A percentile compares a stretch with the other conserved stretches of the same genome.
phyloP scores from a whole-genome alignment of 2,113 vertebrate genomes.

The Chunga burmeisteri region DNA sequence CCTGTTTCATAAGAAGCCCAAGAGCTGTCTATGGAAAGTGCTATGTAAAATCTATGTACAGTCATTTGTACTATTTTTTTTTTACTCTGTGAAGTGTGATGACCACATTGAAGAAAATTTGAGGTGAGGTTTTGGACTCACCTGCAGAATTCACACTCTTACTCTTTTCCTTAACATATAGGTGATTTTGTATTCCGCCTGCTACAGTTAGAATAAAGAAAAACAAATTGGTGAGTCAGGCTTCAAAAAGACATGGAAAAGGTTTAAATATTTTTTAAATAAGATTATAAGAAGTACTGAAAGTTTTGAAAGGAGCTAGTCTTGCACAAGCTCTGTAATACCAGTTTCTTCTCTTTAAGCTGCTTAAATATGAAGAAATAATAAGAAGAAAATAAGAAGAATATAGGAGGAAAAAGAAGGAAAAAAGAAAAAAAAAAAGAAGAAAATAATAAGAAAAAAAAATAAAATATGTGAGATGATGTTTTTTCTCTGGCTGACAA shows the following conservation, averaged over 20 bases:
- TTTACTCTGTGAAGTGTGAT: background rate
- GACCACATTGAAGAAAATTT: fast-evolving
- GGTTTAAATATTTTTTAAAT: background rate
- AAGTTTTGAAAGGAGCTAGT: background rate
- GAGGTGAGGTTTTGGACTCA: background rate
- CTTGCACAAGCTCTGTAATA: background rate
- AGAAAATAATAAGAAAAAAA: background rate
- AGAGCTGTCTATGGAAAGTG: background rate
- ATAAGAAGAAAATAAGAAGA: too few relatives aligned
- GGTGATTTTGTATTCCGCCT: background rate
- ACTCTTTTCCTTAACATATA: background rate
- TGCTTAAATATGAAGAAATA: background rate
- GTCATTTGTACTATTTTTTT: background rate
- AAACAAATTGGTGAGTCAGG: background rate
- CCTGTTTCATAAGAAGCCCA: background rate
- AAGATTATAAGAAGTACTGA: background rate
- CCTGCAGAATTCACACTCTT: background rate
- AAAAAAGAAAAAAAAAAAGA: too few relatives aligned
- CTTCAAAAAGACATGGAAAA: background rate
- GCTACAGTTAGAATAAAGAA: background rate
- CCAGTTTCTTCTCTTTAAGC: background rate
- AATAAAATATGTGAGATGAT: background rate
- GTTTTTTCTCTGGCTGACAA: background rate
- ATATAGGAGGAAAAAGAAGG: too few relatives aligned
- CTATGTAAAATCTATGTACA: background rate